Conservation (phyloP, 30 jellyfish, hydroid and myxozoan species). For the Pelagia noctiluca region DNA sequence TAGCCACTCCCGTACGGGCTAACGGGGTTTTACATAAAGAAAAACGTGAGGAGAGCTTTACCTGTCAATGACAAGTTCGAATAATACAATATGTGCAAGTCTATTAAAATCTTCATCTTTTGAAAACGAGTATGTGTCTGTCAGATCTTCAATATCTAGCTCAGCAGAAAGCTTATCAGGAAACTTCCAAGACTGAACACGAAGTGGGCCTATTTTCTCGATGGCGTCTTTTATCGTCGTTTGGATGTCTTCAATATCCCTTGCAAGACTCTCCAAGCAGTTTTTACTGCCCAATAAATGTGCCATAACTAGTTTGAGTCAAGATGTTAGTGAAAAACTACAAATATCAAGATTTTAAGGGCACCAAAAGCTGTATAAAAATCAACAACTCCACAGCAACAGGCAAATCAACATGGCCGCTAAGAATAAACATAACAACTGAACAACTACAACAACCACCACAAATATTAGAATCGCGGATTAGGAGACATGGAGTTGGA, state of each 20-base stretch:
- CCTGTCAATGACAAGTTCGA: constrained; percentile 96
- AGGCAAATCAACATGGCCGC: no score
- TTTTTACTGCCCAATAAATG: constrained; percentile 88
- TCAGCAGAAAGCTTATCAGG: constrained; percentile 84
- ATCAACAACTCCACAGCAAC: no score
- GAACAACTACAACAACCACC: no score
- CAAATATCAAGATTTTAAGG: no score
- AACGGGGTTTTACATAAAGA: no score
- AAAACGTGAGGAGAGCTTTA: not conserved
- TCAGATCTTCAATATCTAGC: constrained; percentile 66
- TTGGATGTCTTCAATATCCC: constrained; percentile 81
- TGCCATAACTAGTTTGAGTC: constrained; percentile 85
- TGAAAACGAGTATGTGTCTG: constrained; percentile 65
- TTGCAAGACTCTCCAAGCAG: constrained; percentile 85
- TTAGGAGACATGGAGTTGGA: no score
- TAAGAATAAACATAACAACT: no score
- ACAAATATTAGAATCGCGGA: no score
- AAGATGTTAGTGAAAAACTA: no score
- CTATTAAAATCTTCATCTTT: constrained; percentile 84
- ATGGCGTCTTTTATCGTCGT: constrained; percentile 54
- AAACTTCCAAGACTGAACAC: constrained; percentile 85
- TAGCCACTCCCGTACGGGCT: no score
- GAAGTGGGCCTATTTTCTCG: constrained; percentile 47
- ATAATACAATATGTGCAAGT: constrained; percentile 81
- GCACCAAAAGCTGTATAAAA: no score